phyloP scores from a whole-genome alignment of 2,888 invertebrate genomes.

The Synanthedon myopaeformis region DNA sequence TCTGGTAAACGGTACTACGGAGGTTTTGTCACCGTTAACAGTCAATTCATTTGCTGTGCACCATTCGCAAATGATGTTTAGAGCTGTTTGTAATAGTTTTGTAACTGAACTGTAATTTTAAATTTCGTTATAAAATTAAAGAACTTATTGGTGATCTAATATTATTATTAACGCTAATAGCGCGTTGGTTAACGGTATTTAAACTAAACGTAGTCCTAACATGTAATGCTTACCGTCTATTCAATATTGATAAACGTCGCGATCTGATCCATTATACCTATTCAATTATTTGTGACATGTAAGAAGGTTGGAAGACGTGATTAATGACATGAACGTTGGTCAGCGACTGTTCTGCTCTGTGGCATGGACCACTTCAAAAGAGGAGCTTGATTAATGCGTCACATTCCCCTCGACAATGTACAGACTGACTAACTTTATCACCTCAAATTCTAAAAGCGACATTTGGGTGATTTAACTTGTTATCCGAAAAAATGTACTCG shows the following conservation, averaged over 20 bases:
- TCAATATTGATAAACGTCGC: background rate
- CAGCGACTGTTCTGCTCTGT: conserved; percentile 17
- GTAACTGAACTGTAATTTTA: too few relatives aligned
- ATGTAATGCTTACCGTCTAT: background rate
- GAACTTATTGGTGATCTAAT: too few relatives aligned
- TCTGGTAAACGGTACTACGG: too few relatives aligned
- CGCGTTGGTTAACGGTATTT: too few relatives aligned
- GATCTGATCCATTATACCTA: background rate
- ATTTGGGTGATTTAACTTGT: background rate
- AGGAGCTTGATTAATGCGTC: conserved; percentile 38
- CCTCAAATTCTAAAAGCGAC: background rate
- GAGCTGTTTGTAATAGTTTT: too few relatives aligned
- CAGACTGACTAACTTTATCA: conserved; percentile 19
- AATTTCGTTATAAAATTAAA: too few relatives aligned
- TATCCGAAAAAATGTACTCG: background rate
- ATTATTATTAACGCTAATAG: too few relatives aligned
- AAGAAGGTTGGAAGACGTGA: conserved; percentile 42
- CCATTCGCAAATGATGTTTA: too few relatives aligned
- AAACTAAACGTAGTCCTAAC: too few relatives aligned
- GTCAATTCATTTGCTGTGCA: too few relatives aligned
- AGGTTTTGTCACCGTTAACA: too few relatives aligned
- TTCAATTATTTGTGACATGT: conserved; percentile 20
- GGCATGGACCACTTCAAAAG: conserved; percentile 47
- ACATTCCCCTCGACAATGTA: conserved; percentile 39
- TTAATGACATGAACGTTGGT: conserved; percentile 39